Percentiles rank a stretch among this genome's conserved stretches.
phyloP scores from a whole-genome alignment of 2,888 invertebrate genomes.

The Malthinus seriepunctatus region DNA sequence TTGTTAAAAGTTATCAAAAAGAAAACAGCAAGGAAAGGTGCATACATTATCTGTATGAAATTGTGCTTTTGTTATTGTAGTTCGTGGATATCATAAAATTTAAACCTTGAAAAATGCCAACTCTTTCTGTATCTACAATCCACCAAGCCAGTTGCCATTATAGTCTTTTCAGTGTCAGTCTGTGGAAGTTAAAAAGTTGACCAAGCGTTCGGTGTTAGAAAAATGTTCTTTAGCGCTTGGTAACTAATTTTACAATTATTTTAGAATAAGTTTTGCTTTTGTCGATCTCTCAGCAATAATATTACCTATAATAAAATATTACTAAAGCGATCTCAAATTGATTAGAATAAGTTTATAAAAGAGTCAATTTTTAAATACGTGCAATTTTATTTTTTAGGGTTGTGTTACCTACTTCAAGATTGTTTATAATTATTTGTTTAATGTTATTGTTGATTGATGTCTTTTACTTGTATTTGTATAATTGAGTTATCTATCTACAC shows the following conservation, averaged over 20 bases:
- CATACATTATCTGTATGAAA: constrained; percentile 10
- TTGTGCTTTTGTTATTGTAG: constrained; percentile 22
- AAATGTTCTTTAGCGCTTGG: constrained; percentile 23
- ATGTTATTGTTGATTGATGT: no score
- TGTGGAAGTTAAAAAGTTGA: constrained; percentile 22
- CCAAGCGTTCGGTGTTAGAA: constrained; percentile 20
- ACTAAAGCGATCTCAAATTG: no score
- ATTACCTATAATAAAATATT: no score
- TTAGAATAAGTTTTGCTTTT: no score
- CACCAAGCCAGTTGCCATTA: constrained; percentile 32
- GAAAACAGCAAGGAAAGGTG: constrained; percentile 6
- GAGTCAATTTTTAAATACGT: no score
- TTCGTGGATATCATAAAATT: constrained; percentile 22
- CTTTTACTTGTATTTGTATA: no score
- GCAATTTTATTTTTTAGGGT: no score
- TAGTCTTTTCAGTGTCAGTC: constrained; percentile 36
- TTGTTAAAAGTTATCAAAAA: constrained; percentile 6
- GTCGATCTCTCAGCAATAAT: no score
- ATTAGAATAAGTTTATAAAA: no score
- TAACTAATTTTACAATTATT: not conserved
- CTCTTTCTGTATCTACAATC: constrained; percentile 39
- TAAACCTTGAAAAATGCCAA: not conserved
- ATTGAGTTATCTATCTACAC: no score
- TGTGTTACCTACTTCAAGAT: no score
- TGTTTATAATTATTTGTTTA: no score